A percentile compares a stretch with the other conserved stretches of the same genome.
Evolutionary conservation across 2,797 vertebrate species (phyloP).

Genomic region (Pteronotus mesoamericanus): DNA sequence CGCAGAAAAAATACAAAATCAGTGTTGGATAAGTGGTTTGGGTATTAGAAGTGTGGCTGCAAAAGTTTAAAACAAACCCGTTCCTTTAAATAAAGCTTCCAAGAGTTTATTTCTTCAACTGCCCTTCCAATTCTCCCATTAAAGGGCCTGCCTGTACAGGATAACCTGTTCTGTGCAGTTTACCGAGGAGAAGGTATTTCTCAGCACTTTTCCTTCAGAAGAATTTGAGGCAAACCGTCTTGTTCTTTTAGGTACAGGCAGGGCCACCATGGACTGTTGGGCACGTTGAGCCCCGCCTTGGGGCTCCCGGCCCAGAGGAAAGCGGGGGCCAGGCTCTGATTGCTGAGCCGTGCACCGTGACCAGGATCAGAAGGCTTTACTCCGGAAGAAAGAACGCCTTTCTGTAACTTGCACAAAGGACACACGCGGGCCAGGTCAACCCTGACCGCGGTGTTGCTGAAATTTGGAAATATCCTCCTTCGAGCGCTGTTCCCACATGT

Average conservation of each 20-base stretch:
- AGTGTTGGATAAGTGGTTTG: not conserved
- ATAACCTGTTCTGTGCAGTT: not conserved
- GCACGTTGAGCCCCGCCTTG: not conserved
- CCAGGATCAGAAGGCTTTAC: not conserved
- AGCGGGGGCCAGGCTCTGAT: not conserved
- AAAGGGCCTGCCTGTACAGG: not conserved
- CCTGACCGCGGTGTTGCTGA: not conserved
- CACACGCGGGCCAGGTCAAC: not conserved
- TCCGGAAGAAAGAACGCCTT: not conserved
- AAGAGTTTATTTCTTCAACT: not conserved
- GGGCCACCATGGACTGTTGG: no score
- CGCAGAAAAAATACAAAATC: not conserved
- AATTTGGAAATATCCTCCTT: not conserved
- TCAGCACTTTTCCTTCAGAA: not conserved
- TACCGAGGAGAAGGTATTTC: not conserved
- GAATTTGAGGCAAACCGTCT: not conserved
- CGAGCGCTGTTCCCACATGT: not conserved
- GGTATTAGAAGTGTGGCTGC: not conserved
- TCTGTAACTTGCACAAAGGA: not conserved
- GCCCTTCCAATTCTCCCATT: not conserved
- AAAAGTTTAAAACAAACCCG: not conserved
- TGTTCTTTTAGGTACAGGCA: not conserved
- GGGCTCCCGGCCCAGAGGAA: not conserved
- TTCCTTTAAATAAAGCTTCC: not conserved
- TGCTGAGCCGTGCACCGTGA: not conserved